A percentile compares a stretch with the other conserved stretches of the same genome.
These are phyloP conservation scores for Dasypus novemcinctus DNA, from an alignment of 2,113 vertebrate genomes.

Conservation along the genomic window DNA sequence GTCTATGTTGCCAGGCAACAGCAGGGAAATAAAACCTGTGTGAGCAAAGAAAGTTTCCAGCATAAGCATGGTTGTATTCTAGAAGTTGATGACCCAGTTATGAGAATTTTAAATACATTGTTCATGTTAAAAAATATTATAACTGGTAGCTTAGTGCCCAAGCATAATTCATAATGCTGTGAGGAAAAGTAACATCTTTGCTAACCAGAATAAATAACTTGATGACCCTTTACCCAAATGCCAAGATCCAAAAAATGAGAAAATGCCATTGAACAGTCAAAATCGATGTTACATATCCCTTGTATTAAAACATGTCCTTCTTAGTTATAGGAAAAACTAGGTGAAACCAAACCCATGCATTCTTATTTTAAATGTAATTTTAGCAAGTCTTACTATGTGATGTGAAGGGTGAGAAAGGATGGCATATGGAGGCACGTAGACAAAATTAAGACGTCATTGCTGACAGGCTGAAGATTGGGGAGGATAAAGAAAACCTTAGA, in stretches of 20 bases:
- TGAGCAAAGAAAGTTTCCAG: conserved; percentile 21
- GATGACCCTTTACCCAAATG: conserved; percentile 16
- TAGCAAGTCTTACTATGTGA: not conserved
- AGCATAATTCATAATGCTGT: not conserved
- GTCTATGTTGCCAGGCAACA: conserved; percentile 68
- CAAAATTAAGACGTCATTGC: not conserved
- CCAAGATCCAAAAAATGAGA: conserved; percentile 33
- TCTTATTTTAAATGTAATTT: conserved; percentile 12
- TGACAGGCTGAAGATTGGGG: not conserved
- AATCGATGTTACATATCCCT: not conserved
- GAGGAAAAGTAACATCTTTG: conserved; percentile 21
- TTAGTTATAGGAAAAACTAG: not conserved
- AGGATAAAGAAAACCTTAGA: not conserved
- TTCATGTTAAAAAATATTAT: conserved; percentile 38
- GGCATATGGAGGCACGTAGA: not conserved
- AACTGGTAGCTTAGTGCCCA: not conserved
- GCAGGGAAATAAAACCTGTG: conserved; percentile 61
- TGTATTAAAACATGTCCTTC: not conserved
- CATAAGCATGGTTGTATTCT: conserved; percentile 47
- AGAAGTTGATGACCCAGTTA: not conserved
- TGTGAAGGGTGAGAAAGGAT: not conserved
- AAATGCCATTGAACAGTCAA: not conserved
- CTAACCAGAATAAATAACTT: not conserved
- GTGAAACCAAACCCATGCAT: not conserved
- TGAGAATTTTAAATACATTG: conserved; percentile 54